phyloP scores from a whole-genome alignment of 35 echinoderm and acorn worm genomes.

The Apostichopus californicus region DNA sequence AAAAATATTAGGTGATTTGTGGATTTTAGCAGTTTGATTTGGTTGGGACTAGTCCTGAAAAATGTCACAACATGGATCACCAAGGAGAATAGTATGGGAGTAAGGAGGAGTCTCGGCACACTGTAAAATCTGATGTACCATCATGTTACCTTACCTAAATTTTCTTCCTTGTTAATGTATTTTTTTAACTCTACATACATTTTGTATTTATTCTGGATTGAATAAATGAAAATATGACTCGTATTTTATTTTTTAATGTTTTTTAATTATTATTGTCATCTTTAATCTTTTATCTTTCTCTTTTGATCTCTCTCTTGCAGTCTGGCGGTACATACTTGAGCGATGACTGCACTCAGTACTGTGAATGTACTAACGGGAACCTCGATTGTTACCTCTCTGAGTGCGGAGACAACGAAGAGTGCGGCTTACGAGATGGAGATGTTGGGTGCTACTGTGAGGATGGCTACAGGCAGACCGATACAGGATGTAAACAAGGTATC shows the following conservation, averaged over 20 bases:
- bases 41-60: too few species aligned
- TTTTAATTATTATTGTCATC: neutral
- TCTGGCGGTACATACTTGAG: constrained; percentile 36
- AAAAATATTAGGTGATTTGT: too few species aligned
- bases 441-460: constrained; percentile 82
- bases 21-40: too few species aligned
- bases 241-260: neutral
- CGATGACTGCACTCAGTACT: constrained; percentile 65
- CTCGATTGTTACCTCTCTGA: constrained; percentile 2
- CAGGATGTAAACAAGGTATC: constrained; percentile 67
- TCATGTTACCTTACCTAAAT: too few species aligned
- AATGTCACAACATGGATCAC: too few species aligned
- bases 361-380: constrained; percentile 54
- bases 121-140: too few species aligned
- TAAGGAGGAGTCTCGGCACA: too few species aligned
- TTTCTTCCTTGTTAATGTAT: too few species aligned
- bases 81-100: too few species aligned
- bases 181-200: too few species aligned
- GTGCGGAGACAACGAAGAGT: constrained; percentile 68
- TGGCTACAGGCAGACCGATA: constrained; percentile 63
- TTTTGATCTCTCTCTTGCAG: neutral
- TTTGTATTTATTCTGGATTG: too few species aligned
- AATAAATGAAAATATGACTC: too few species aligned
- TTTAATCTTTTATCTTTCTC: neutral
- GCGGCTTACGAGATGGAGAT: constrained; percentile 67